Conservation (phyloP, 2,797 vertebrate species). For the Enteromius afrohamiltoni region DNA sequence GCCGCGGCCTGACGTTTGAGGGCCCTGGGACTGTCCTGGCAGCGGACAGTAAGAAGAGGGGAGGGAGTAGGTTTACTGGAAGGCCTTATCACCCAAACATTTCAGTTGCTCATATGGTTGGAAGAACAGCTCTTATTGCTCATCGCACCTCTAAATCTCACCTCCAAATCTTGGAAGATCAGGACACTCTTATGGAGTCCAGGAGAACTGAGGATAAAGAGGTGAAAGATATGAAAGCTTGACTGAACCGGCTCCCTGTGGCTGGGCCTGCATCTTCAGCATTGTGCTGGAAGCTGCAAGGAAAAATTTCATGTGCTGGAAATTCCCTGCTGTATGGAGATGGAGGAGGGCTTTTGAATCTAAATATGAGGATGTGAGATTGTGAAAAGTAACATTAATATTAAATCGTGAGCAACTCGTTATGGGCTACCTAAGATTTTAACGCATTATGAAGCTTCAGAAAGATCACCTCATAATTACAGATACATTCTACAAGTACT, state of each 20-base stretch:
- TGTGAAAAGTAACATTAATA: slow-evolving; percentile 43
- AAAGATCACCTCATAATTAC: slow-evolving; percentile 19
- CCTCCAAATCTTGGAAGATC: slow-evolving; percentile 13
- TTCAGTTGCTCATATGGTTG: slow-evolving; percentile 36
- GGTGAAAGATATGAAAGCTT: neutral
- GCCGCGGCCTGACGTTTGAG: slow-evolving; percentile 60
- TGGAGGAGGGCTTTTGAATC: slow-evolving; percentile 22
- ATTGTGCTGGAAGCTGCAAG: slow-evolving; percentile 40
- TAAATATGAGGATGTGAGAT: slow-evolving; percentile 33
- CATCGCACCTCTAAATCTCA: neutral
- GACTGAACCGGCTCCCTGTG: neutral
- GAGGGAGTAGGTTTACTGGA: slow-evolving; percentile 40
- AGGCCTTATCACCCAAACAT: slow-evolving; percentile 48
- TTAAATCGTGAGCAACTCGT: slow-evolving; percentile 36
- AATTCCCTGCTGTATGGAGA: slow-evolving; percentile 30
- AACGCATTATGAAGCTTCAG: slow-evolving; percentile 7
- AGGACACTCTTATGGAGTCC: neutral
- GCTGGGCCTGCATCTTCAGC: slow-evolving; percentile 25
- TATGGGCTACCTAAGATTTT: slow-evolving; percentile 13
- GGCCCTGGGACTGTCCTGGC: slow-evolving; percentile 52
- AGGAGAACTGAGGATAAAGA: slow-evolving; percentile 19
- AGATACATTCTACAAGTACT: neutral
- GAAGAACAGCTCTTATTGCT: slow-evolving; percentile 37
- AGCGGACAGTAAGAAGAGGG: slow-evolving; percentile 36
- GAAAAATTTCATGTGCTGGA: slow-evolving; percentile 33